Evolutionary conservation across 2,113 vertebrate genomes (phyloP).

Genomic region (Tiliqua scincoides): DNA sequence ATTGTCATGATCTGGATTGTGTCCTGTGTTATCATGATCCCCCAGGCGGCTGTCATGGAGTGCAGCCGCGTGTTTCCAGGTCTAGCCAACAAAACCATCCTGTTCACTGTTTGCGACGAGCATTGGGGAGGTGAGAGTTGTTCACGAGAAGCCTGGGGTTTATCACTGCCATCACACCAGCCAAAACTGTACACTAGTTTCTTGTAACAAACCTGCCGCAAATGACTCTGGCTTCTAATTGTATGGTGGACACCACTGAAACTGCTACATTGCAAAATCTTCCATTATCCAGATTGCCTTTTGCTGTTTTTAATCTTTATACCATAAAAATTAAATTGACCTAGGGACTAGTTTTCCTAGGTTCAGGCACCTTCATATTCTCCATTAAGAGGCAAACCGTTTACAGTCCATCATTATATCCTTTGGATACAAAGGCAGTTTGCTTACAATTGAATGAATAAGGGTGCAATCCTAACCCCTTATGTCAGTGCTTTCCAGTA

Average conservation of each 20-base stretch:
- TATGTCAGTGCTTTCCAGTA: no score
- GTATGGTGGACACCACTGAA: constrained; percentile 18
- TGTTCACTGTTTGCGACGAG: constrained; percentile 97
- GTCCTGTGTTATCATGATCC: constrained; percentile 95
- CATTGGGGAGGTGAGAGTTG: constrained; percentile 89
- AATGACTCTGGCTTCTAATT: constrained; percentile 34
- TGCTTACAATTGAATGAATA: no score
- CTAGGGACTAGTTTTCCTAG: not conserved
- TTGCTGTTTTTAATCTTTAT: constrained; percentile 1
- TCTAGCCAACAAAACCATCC: constrained; percentile 93
- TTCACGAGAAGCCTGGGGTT: constrained; percentile 16
- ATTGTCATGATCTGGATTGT: constrained; percentile 94
- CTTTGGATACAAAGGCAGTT: not conserved
- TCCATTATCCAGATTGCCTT: constrained; percentile 21
- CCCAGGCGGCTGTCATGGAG: constrained; percentile 96
- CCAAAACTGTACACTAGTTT: constrained; percentile 1
- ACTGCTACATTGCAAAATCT: constrained; percentile 11
- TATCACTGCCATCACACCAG: constrained; percentile 14
- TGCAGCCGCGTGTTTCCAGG: constrained; percentile 89
- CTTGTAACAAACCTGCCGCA: constrained; percentile 11
- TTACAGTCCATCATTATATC: not conserved
- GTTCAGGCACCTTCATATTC: not conserved
- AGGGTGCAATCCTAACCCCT: no score
- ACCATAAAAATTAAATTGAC: not conserved
- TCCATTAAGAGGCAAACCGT: not conserved